Conservation (phyloP, 1,140 invertebrate genomes). For the Goniozus legneri region DNA sequence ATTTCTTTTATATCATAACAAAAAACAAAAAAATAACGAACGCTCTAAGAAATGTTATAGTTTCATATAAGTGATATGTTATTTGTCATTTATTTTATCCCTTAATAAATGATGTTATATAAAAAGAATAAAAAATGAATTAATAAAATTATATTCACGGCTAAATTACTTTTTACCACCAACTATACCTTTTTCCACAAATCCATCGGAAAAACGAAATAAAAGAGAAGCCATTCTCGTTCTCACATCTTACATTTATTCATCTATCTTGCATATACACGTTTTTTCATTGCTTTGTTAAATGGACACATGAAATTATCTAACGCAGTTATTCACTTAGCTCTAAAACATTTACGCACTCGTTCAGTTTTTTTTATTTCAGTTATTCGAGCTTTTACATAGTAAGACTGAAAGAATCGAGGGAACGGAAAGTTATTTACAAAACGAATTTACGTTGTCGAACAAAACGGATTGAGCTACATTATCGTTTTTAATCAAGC, state of each 20-base stretch:
- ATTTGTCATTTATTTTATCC: conserved; percentile 57
- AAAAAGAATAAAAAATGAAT: conserved; percentile 29
- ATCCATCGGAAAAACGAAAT: too few species aligned
- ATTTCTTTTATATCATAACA: conserved; percentile 56
- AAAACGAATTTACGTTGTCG: too few species aligned
- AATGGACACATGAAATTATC: conserved; percentile 40
- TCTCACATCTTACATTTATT: conserved; percentile 31
- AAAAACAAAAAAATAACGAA: conserved; percentile 53
- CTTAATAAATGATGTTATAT: conserved; percentile 57
- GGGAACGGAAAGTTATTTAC: too few species aligned
- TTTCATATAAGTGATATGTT: conserved; percentile 57
- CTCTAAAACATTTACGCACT: conserved; percentile 25
- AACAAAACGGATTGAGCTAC: too few species aligned
- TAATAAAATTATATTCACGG: conserved; percentile 6
- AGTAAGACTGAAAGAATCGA: too few species aligned
- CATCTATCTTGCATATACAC: conserved; percentile 31
- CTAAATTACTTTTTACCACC: not conserved
- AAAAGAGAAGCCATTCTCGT: too few species aligned
- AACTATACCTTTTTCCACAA: too few species aligned
- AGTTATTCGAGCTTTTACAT: too few species aligned
- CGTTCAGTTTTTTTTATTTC: too few species aligned
- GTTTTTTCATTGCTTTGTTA: too few species aligned
- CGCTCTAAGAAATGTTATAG: conserved; percentile 56
- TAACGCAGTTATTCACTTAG: conserved; percentile 29
- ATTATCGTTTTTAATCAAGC: too few species aligned